Evolutionary conservation across 2,888 invertebrate species (phyloP), one percentile per base, ranked within the genome.

Genomic region (Molorchus minor): DNA sequence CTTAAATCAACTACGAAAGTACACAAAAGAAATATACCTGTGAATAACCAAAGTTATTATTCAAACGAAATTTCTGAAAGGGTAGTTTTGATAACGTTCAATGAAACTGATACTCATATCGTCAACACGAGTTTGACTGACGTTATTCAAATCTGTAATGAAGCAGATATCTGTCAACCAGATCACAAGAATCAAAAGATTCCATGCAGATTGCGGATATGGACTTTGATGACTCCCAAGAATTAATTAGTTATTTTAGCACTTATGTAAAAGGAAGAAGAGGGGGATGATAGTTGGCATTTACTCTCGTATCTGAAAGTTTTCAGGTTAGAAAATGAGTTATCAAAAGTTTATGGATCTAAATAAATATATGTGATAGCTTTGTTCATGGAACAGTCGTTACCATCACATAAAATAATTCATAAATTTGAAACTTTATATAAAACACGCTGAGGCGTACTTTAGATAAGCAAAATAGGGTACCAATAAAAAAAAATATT

Each of bases 51-150:
- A 43, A 73, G 71, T 44, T 67, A 66, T 62, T 66, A 69, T 64
- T 62, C 72, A 56, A 75, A 71, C 52, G 65, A 66, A 65, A 66
- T 77, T 0, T 71, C 65, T 0, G 93, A 93, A 77, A 85, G 88
- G 21, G 88, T 92, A 33, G 86, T 91, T n/a, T 80, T 93, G 46
- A 87, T 93, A n/a, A 86, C 90, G 12, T 91, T 92, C 76, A 90
- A 92, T 76, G 87, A 88, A 58, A 85, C 87, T 5, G 70, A 89
- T 73, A 87, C 88, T 0, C 88, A 89, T 71, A 88, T 88, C 69
- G 90, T 91, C 45, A 92, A 93, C 77, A 88, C 90, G 0, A 92
- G 91, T 74, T 88, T 90, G 74, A 89, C 87, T n/a, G 88, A 91
- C 68, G 86, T 93, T 44, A 84, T 87, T 1, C 92, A 92, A 76